Evolutionary conservation across 2,113 vertebrate genomes (phyloP), one percentile per base, ranked within the genome.

Genomic region (Morone saxatilis): DNA sequence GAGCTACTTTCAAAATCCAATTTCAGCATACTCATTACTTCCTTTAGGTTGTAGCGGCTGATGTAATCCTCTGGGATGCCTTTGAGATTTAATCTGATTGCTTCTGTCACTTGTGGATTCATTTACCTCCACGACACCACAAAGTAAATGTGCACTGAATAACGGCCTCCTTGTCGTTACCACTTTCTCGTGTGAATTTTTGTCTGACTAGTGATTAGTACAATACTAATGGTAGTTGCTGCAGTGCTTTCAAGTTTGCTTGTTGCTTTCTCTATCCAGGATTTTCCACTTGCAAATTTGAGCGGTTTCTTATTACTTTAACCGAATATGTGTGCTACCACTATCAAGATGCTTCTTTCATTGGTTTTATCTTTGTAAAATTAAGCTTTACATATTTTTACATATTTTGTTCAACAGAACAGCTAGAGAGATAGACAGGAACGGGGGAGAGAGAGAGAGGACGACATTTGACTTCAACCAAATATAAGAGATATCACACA

Each of bases 71-170:
- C 69, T 74, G 68, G 59, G 57, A 71, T 48, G 38, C 71, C 59
- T 82, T 45, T 60, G 51, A 63, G 40, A 86, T 79, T 19, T 48
- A 71, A 84, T 79, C 62, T 53, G 66, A 84, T 79, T 65, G 41
- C 54, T 59, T 79, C 72, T 61, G 76, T 67, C 43, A 67, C 66
- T 20, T 14, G 40, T 70, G 65, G 81, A 61, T 71, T 83, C 2
- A 65, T 78, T 83, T 62, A 61, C 48, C 4, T 50, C 59, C 40
- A 69, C 8, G 4, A 36, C 8, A 13, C 3, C 13, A n/a, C 43
- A 41, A 50, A 68, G 59, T 71, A 67, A 22, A 19, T 12, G 47
- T 38, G 54, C 20, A 60, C 10, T 7, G 25, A 83, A 66, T 31
- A 31, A 31, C 31, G 31, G 31, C 31, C 2, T 31, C 51, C 6